Evolutionary conservation across 2,888 invertebrate species (phyloP).

Genomic region (Didymodactylos carnosus): DNA sequence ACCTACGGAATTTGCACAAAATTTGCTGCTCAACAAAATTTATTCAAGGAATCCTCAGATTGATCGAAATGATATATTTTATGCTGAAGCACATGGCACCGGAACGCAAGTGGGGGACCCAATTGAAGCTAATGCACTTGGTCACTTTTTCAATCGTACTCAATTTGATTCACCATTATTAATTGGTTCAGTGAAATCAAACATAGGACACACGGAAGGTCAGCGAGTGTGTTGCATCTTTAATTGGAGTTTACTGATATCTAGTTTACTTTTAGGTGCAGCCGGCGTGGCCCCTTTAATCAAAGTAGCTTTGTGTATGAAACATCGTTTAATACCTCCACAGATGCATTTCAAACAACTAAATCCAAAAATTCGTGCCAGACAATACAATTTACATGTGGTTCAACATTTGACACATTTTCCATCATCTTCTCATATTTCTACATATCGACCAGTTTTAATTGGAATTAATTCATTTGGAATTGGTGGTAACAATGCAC

Average conservation of each 20-base stretch:
- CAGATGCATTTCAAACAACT: constrained; percentile 18
- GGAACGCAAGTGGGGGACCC: constrained; percentile 16
- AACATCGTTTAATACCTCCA: constrained; percentile 19
- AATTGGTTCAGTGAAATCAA: constrained; percentile 23
- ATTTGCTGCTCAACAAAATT: constrained; percentile 16
- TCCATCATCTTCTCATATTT: not conserved
- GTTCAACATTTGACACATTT: constrained; percentile 1
- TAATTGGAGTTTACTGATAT: too few relatives aligned
- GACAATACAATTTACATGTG: not conserved
- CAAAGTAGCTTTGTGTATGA: constrained; percentile 22
- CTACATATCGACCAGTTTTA: constrained; percentile 9
- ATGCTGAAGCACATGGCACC: constrained; percentile 21
- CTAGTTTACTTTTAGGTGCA: too few relatives aligned
- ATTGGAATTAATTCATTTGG: constrained; percentile 23
- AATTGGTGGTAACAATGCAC: constrained; percentile 23
- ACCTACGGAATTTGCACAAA: constrained; percentile 19
- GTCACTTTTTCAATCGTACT: not conserved
- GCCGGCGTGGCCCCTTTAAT: constrained; percentile 22
- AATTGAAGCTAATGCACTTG: not conserved
- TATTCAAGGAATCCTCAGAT: constrained; percentile 15
- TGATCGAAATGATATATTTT: constrained; percentile 15
- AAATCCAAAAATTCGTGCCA: constrained; percentile 20
- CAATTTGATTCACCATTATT: not conserved
- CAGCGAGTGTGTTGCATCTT: too few relatives aligned
- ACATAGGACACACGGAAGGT: constrained; percentile 22